These are phyloP conservation scores for Liopterus haemorrhoidalis DNA, from an alignment of 2,888 invertebrate species.

Conservation along the genomic window DNA sequence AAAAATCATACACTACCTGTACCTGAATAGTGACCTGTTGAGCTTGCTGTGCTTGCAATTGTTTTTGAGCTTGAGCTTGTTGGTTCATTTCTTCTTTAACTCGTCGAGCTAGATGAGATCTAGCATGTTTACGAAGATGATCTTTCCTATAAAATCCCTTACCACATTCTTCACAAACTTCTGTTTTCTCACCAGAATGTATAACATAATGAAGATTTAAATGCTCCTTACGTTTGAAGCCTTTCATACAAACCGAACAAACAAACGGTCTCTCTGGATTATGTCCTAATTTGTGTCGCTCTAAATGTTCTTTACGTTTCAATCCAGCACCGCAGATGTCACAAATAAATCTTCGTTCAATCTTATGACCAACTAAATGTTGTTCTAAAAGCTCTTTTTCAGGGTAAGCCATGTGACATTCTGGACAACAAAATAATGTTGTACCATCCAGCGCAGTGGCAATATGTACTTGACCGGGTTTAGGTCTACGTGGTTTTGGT, in stretches of 20 bases:
- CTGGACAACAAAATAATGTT: conserved; percentile 70
- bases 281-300: conserved; percentile 72
- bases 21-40: conserved; percentile 27
- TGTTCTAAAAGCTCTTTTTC: conserved; percentile 74
- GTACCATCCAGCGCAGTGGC: conserved; percentile 70
- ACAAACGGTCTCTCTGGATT: conserved; percentile 76
- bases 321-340: conserved; percentile 71
- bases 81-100: conserved; percentile 62
- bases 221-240: conserved; percentile 76
- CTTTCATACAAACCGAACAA: conserved; percentile 71
- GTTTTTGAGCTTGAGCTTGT: conserved; percentile 40
- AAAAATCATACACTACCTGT: conserved; percentile 17
- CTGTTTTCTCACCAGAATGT: conserved; percentile 78
- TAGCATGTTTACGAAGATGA: conserved; percentile 72
- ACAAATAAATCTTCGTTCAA: conserved; percentile 71
- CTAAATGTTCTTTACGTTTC: conserved; percentile 72
- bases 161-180: conserved; percentile 70
- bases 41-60: conserved; percentile 31
- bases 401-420: conserved; percentile 76
- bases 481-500: conserved; percentile 69
- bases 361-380: conserved; percentile 71
- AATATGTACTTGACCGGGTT: conserved; percentile 72
- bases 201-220: conserved; percentile 77
- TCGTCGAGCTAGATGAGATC: conserved; percentile 70
- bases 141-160: conserved; percentile 77